Percentiles rank a stretch among this genome's conserved stretches.
These are phyloP conservation scores for Dynastes grantii DNA, from an alignment of 2,888 invertebrate genomes.

Conservation along the genomic window DNA sequence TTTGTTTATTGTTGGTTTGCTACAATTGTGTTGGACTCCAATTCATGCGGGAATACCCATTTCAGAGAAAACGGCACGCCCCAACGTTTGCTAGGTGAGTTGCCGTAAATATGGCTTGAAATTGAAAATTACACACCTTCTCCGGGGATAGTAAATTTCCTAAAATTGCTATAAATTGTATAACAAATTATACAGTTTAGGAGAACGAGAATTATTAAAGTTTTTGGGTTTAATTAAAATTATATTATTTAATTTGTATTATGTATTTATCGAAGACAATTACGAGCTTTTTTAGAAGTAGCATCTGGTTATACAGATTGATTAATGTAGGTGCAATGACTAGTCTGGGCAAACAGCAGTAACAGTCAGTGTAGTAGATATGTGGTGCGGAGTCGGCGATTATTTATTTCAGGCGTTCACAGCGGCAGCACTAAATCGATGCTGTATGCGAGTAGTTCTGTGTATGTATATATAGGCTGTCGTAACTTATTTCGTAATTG, in stretches of 20 bases:
- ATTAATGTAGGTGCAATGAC: too few species aligned
- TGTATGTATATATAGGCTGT: too few species aligned
- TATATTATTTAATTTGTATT: not conserved
- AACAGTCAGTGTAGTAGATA: too few species aligned
- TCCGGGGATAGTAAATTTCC: not conserved
- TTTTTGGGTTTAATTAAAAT: not conserved
- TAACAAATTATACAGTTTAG: not conserved
- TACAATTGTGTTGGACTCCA: not conserved
- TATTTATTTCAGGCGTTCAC: too few species aligned
- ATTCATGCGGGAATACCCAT: not conserved
- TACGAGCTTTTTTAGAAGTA: not conserved
- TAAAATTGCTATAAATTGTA: not conserved
- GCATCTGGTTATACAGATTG: too few species aligned
- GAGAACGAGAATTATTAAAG: not conserved
- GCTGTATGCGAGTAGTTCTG: too few species aligned
- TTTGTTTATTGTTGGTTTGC: not conserved
- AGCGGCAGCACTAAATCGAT: too few species aligned
- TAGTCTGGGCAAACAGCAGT: too few species aligned
- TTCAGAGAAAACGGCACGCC: slow-evolving; percentile 5
- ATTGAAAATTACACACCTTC: not conserved
- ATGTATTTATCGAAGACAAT: not conserved
- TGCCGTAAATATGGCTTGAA: not conserved
- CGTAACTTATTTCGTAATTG: too few species aligned
- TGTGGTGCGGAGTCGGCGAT: too few species aligned
- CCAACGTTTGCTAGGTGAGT: not conserved